Evolutionary conservation across 2,797 vertebrate genomes (phyloP).

Genomic region (Bradypodion ventrale): DNA sequence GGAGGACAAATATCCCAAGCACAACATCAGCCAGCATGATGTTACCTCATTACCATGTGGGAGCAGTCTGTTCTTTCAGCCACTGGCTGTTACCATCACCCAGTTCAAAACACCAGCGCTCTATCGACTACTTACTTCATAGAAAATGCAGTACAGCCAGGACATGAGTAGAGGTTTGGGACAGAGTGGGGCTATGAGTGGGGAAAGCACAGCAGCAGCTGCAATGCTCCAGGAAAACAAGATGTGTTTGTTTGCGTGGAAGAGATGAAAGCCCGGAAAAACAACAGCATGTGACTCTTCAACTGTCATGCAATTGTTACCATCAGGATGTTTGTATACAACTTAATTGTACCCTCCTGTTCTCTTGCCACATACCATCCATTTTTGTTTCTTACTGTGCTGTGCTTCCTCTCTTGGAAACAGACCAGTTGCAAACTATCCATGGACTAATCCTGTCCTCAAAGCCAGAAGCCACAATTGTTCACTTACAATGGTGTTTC

Average conservation of each 20-base stretch:
- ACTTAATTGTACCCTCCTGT: background rate
- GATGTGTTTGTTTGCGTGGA: slow-evolving; percentile 28
- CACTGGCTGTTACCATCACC: background rate
- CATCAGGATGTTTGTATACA: background rate
- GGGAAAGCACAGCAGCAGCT: slow-evolving; percentile 20
- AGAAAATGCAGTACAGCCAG: slow-evolving; percentile 21
- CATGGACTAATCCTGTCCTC: background rate
- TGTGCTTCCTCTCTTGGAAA: slow-evolving; percentile 17
- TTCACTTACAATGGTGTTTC: too few relatives aligned
- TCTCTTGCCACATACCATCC: background rate
- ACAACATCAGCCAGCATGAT: background rate
- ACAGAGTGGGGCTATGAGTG: background rate
- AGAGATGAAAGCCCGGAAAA: slow-evolving; percentile 9
- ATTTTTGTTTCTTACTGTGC: background rate
- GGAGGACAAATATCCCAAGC: background rate
- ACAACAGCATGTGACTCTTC: background rate
- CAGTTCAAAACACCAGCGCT: background rate
- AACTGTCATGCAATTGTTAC: background rate
- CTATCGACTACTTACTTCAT: slow-evolving; percentile 26
- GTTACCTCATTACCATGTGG: background rate
- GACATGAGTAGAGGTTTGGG: slow-evolving; percentile 33
- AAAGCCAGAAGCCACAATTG: too few relatives aligned
- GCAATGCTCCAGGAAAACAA: slow-evolving; percentile 40
- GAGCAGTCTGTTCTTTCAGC: background rate
- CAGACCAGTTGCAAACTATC: slow-evolving; percentile 13